Evolutionary conservation across 2,113 vertebrate genomes (phyloP).

Genomic region (Brachionichthys hirsutus): DNA sequence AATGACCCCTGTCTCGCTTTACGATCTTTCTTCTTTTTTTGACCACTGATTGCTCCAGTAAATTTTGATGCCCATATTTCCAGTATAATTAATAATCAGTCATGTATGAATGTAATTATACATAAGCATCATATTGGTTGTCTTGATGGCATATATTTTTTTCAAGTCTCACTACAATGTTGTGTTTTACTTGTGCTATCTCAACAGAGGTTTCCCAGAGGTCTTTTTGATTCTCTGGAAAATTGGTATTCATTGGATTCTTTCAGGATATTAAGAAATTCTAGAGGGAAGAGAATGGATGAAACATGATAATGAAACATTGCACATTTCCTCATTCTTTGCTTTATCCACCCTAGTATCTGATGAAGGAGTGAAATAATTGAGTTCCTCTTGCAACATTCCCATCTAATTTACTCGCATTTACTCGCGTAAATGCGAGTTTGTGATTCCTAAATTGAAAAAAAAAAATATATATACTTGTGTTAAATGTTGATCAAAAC

Average conservation of each 20-base stretch:
- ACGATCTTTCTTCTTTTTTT: slow-evolving; percentile 27
- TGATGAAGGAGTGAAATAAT: slow-evolving; percentile 25
- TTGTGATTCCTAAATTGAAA: neutral
- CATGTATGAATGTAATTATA: slow-evolving; percentile 23
- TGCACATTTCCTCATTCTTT: slow-evolving; percentile 13
- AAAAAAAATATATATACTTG: neutral
- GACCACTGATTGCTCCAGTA: slow-evolving; percentile 40
- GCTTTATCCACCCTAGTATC: slow-evolving; percentile 3
- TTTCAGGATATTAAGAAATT: slow-evolving; percentile 19
- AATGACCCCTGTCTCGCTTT: slow-evolving; percentile 50
- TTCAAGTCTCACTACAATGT: slow-evolving; percentile 7
- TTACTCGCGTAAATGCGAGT: too few relatives aligned
- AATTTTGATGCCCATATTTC: slow-evolving; percentile 29
- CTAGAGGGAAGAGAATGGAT: slow-evolving; percentile 1
- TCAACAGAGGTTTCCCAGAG: slow-evolving; percentile 16
- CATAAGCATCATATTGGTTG: too few relatives aligned
- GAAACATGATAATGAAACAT: neutral
- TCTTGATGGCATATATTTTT: neutral
- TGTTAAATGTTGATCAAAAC: slow-evolving; percentile 21
- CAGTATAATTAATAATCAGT: slow-evolving; percentile 26
- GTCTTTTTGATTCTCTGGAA: slow-evolving; percentile 31
- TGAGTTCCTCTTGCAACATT: slow-evolving; percentile 13
- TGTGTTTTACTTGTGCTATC: slow-evolving; percentile 13
- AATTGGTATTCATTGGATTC: slow-evolving; percentile 32
- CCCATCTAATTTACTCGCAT: too few relatives aligned